These are phyloP conservation scores for Hanleya hanleyi DNA, from an alignment of 2,888 invertebrate genomes.

Conservation along the genomic window DNA sequence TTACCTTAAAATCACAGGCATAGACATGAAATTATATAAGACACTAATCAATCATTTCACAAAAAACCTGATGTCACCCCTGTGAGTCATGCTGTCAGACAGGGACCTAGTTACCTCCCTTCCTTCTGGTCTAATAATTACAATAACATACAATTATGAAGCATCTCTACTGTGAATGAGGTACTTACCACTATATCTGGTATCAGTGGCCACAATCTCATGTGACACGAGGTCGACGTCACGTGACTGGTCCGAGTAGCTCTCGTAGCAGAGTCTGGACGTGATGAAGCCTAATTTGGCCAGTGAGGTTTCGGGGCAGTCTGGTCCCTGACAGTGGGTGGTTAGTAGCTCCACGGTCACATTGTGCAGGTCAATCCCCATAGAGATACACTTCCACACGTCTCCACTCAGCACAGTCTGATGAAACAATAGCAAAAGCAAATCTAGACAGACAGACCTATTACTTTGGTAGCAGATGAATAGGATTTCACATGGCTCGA, in stretches of 20 bases:
- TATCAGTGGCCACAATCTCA: slow-evolving; percentile 88
- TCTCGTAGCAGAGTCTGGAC: slow-evolving; percentile 88
- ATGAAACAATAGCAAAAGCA: too few relatives aligned
- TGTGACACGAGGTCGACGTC: slow-evolving; percentile 95
- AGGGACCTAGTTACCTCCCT: background rate
- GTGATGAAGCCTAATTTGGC: slow-evolving; percentile 94
- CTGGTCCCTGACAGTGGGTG: slow-evolving; percentile 46
- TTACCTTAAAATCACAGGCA: too few relatives aligned
- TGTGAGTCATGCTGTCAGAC: background rate
- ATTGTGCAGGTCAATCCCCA: slow-evolving; percentile 88
- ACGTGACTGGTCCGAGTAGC: slow-evolving; percentile 89
- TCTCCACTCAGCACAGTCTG: slow-evolving; percentile 74
- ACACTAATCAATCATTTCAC: too few relatives aligned
- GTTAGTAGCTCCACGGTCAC: slow-evolving; percentile 82
- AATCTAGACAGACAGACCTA: too few relatives aligned
- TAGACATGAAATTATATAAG: too few relatives aligned
- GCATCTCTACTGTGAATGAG: background rate
- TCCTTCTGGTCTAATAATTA: background rate
- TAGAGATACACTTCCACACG: slow-evolving; percentile 86
- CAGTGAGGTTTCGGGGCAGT: slow-evolving; percentile 74
- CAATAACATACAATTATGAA: too few relatives aligned
- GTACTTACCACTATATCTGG: slow-evolving; percentile 76
- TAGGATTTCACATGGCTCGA: too few relatives aligned
- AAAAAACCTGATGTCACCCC: background rate
- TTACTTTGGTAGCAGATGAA: too few relatives aligned